These are phyloP conservation scores for Salvator merianae DNA, from an alignment of 2,113 vertebrate species.

Conservation along the genomic window DNA sequence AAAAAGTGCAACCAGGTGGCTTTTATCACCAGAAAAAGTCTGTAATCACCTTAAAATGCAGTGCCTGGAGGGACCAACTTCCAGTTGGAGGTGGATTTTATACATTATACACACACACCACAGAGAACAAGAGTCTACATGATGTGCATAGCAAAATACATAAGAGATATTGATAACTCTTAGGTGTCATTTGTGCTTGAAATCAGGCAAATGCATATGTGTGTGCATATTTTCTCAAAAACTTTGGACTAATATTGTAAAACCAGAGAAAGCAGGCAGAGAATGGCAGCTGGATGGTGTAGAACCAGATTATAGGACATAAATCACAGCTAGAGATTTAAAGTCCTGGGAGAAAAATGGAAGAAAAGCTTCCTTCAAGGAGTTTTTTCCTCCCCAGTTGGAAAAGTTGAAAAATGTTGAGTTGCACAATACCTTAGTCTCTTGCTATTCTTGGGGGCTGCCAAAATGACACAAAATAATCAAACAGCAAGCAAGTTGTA, in stretches of 20 bases:
- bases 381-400: too few relatives aligned
- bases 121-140: background rate
- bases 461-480: too few relatives aligned
- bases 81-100: background rate
- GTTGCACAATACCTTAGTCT: too few relatives aligned
- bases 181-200: background rate
- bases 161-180: background rate
- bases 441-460: too few relatives aligned
- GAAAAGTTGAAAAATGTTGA: too few relatives aligned
- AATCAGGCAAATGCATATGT: background rate
- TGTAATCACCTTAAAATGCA: slow-evolving; percentile 32
- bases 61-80: slow-evolving; percentile 10
- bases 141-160: slow-evolving; percentile 2
- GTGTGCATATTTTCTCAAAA: background rate
- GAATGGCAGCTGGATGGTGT: background rate
- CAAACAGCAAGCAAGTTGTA: too few relatives aligned
- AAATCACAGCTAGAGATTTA: too few relatives aligned
- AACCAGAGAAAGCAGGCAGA: background rate
- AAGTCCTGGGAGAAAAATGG: too few relatives aligned
- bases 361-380: too few relatives aligned
- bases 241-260: background rate
- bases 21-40: background rate
- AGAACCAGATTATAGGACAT: background rate
- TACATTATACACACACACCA: background rate
- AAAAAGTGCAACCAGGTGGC: slow-evolving; percentile 24